Evolutionary conservation across 2,113 vertebrate genomes (phyloP).

Genomic region (Euleptes europaea): DNA sequence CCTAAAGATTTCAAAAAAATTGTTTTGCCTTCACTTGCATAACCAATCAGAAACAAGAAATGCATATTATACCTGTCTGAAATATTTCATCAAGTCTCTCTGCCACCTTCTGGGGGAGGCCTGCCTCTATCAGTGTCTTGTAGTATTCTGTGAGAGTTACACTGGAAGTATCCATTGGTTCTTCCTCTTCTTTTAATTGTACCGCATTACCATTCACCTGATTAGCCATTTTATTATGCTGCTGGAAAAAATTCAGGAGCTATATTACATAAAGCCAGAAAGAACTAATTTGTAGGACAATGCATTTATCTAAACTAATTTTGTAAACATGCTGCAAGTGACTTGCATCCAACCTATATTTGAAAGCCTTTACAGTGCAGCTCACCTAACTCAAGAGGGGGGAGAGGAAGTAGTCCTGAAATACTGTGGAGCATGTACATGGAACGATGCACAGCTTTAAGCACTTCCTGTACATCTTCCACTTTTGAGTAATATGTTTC

Average conservation of each 20-base stretch:
- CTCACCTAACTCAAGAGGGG: slow-evolving; percentile 70
- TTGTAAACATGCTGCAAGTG: slow-evolving; percentile 82
- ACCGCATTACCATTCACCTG: slow-evolving; percentile 98
- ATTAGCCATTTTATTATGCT: slow-evolving; percentile 95
- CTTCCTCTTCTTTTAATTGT: slow-evolving; percentile 93
- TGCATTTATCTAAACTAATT: slow-evolving; percentile 83
- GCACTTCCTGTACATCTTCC: slow-evolving; percentile 79
- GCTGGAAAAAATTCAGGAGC: slow-evolving; percentile 88
- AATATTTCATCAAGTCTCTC: slow-evolving; percentile 98
- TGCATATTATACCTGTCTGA: slow-evolving; percentile 93
- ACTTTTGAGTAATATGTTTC: slow-evolving; percentile 61
- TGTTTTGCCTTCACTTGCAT: slow-evolving; percentile 83
- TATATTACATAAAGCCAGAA: slow-evolving; percentile 87
- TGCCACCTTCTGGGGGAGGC: slow-evolving; percentile 95
- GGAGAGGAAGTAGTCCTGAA: slow-evolving; percentile 66
- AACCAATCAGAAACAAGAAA: slow-evolving; percentile 87
- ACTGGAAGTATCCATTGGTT: slow-evolving; percentile 94
- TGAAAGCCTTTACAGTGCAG: slow-evolving; percentile 74
- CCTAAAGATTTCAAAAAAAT: slow-evolving; percentile 79
- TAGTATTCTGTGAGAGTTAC: slow-evolving; percentile 92
- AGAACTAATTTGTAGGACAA: slow-evolving; percentile 86
- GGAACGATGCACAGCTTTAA: slow-evolving; percentile 65
- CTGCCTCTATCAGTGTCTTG: slow-evolving; percentile 93
- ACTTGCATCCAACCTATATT: slow-evolving; percentile 73
- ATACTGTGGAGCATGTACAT: slow-evolving; percentile 75